Base-by-base conservation (phyloP, 2,888 invertebrate genomes). In the Dicyrtomina minuta region DNA sequence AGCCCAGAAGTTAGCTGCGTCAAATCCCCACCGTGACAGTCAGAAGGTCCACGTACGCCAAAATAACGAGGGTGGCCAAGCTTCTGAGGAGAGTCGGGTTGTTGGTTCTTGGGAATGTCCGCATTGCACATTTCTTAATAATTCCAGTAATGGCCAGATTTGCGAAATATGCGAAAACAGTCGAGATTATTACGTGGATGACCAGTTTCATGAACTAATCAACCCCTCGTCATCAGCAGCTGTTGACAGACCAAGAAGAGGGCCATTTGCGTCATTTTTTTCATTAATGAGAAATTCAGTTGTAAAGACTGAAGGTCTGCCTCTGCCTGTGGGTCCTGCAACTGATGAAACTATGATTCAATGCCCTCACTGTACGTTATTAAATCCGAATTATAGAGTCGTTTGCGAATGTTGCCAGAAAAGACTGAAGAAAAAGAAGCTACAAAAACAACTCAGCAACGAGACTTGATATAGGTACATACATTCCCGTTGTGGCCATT, bases 41-140 rank as follows among this genome's bases (percentile, higher is more conserved):
- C 17, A 51, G 10, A 15, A 17, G 4, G 51, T n/a, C 2, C 20
- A 51, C 3, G 17, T 3, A 51, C 17, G 51, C 10, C 27, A 56
- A n/a, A 33, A 56, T n/a, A n/a, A n/a, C 24, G 27, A 56, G n/a
- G 24, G 33, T 17, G 39, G 56, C n/a, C 1, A 33, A n/a, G n/a
- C 59, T 13, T 13, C n/a, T 17, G 51, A 3, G 22, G 20, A 33
- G 8, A 33, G n/a, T n/a, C n/a, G 3, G 3, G 33, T 33, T 33
- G n/a, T n/a, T n/a, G n/a, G n/a, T n/a, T 8, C 33, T 8, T 70
- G 70, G 70, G 22, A 58, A 15, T 70, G 70, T 66, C 70, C 70
- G 15, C 70, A 70, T 27, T 70, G 70, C 39, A 70, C 70, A 1
- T 70, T 51, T 41, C 5, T 26, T 10, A 70, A n/a, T n/a, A n/a